Conservation (phyloP, 2,113 vertebrate genomes). For the Nansenia antarctica region DNA sequence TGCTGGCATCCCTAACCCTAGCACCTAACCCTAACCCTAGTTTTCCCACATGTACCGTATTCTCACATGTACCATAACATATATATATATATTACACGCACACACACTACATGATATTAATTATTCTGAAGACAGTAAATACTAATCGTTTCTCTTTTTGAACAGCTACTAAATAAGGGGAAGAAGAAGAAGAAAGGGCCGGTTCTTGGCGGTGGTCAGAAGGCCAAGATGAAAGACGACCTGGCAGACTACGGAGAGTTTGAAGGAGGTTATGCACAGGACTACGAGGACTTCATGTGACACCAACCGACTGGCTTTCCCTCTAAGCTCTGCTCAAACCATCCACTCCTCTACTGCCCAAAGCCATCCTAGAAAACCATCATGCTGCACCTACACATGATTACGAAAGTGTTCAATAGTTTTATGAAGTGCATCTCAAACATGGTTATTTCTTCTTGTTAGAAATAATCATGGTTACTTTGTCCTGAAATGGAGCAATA, state of each 20-base stretch:
- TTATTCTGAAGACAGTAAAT: neutral
- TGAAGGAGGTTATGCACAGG: slow-evolving; percentile 84
- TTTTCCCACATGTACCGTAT: no score
- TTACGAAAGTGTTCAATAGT: neutral
- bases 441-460: neutral
- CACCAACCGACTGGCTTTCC: slow-evolving; percentile 24
- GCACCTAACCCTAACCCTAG: neutral
- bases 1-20: neutral
- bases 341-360: slow-evolving; percentile 23
- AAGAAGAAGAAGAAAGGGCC: slow-evolving; percentile 89
- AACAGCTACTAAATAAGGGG: slow-evolving; percentile 50
- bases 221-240: slow-evolving; percentile 88
- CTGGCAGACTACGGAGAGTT: slow-evolving; percentile 85
- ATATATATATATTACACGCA: no score
- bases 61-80: no score
- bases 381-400: neutral
- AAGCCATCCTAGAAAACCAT: neutral
- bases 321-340: slow-evolving; percentile 20
- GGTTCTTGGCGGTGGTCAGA: slow-evolving; percentile 84
- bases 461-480: neutral
- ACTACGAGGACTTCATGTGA: slow-evolving; percentile 94
- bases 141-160: neutral
- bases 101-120: neutral
- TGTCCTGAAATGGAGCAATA: no score
- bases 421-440: neutral